These are phyloP conservation scores for Machaerirhynchus nigripectus DNA, from an alignment of 2,113 vertebrate species.

Conservation along the genomic window DNA sequence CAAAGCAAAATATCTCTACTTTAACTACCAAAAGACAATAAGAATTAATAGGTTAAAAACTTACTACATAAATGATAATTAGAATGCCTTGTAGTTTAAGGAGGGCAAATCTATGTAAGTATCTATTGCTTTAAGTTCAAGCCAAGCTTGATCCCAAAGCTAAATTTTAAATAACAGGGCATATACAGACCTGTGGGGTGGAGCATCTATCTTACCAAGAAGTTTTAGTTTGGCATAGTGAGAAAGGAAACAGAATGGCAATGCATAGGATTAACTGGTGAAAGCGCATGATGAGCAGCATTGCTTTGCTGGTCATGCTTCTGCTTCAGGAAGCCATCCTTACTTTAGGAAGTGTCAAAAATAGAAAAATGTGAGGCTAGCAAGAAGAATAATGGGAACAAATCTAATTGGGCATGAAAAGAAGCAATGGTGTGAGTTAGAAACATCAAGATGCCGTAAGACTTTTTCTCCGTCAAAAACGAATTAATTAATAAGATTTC, in stretches of 20 bases:
- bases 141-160: background rate
- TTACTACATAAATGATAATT: background rate
- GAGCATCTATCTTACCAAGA: background rate
- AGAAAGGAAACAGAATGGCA: background rate
- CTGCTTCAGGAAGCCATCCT: background rate
- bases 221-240: background rate
- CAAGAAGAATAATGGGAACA: background rate
- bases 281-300: background rate
- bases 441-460: background rate
- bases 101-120: background rate
- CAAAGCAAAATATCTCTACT: background rate
- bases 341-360: background rate
- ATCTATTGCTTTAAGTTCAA: background rate
- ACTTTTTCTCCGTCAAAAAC: background rate
- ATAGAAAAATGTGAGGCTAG: background rate
- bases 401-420: background rate
- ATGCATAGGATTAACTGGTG: background rate
- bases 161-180: background rate
- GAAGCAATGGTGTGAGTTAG: background rate
- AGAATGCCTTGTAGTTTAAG: background rate
- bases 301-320: background rate
- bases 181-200: background rate
- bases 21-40: background rate
- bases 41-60: background rate
- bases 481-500: background rate